Base-by-base conservation (phyloP, 2,797 vertebrate species). In the Phoeniculus purpureus region DNA sequence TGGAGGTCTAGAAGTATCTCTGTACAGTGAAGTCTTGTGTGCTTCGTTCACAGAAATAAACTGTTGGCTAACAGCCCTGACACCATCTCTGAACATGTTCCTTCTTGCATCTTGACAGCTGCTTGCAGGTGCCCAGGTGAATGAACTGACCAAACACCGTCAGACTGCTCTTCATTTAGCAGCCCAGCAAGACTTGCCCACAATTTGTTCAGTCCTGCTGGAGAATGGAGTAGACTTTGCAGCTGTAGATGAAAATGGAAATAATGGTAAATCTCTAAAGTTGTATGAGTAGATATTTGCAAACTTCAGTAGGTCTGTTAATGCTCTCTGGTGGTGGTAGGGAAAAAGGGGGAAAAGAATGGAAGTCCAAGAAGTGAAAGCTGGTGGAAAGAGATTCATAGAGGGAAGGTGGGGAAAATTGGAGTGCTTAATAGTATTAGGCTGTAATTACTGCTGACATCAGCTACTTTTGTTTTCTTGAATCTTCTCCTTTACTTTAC, bases 111-210 rank as follows among this genome's bases (percentile, higher is more conserved):
- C 80, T 84, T 88, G 56, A 81, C 95, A 99, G 99, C 98, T 99
- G 92, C 98, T 99, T 80, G 99, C 99, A 34, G 99, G 99, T 87
- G 99, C 99, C 96, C 99, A 98, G 96, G 98, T 99, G 89, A 99
- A 99, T 12, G 99, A 99, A 95, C 90, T 99, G 96, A 99, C 99
- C 56, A 99, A 99, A 97, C 99, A 99, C 93, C 98, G 99, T 14
- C 99, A 99, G 98, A 99, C 99, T 1, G 99, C 99, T 14, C 98
- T 99, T 55, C 99, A 99, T 94, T 97, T 99, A 60, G 99, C 99
- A 11, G 98, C 99, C 20, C 99, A 99, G 97, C 99, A 99, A 91
- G 99, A 99, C 95, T 96, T 99, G 91, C 98, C 99, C 85, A 99
- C 98, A 4, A 99, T 99, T 94, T 99, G 99, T 93, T 99, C 99